Conservation (phyloP, 2,113 vertebrate genomes). For the Campylorhamphus procurvoides region DNA sequence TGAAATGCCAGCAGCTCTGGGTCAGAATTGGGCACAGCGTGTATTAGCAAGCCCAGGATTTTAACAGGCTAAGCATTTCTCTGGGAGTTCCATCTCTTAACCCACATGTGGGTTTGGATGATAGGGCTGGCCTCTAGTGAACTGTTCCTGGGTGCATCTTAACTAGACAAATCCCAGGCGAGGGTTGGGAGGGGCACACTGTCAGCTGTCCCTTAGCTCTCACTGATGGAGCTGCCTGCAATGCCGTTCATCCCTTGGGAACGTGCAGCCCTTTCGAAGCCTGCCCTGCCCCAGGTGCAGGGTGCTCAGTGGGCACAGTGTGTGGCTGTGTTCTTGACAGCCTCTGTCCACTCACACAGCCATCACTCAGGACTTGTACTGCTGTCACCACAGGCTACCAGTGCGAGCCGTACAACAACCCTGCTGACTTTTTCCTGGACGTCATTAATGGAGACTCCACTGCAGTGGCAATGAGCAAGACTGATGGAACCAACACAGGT, state of each 20-base stretch:
- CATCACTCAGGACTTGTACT: neutral
- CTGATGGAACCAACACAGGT: constrained; percentile 68
- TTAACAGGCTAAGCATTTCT: neutral
- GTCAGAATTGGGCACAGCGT: accelerated
- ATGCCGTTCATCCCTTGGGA: accelerated
- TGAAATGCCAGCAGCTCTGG: accelerated
- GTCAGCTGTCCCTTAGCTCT: neutral
- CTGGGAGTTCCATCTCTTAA: neutral
- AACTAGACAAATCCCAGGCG: neutral
- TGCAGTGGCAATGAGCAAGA: constrained; percentile 53
- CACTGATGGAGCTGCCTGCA: accelerated
- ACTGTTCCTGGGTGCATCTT: neutral
- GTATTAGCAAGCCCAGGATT: neutral
- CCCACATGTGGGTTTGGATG: neutral
- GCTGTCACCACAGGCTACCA: constrained; percentile 77
- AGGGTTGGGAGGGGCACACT: neutral
- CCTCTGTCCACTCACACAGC: neutral
- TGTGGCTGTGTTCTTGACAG: neutral
- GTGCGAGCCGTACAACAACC: constrained; percentile 93
- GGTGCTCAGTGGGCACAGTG: accelerated
- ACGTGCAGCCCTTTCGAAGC: accelerated
- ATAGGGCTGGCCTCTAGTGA: neutral
- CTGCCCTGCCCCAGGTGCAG: neutral
- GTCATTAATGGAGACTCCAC: constrained; percentile 91
- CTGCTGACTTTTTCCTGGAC: constrained; percentile 94